Conservation (phyloP, 2,797 vertebrate genomes). For the Tarsius wallacei region DNA sequence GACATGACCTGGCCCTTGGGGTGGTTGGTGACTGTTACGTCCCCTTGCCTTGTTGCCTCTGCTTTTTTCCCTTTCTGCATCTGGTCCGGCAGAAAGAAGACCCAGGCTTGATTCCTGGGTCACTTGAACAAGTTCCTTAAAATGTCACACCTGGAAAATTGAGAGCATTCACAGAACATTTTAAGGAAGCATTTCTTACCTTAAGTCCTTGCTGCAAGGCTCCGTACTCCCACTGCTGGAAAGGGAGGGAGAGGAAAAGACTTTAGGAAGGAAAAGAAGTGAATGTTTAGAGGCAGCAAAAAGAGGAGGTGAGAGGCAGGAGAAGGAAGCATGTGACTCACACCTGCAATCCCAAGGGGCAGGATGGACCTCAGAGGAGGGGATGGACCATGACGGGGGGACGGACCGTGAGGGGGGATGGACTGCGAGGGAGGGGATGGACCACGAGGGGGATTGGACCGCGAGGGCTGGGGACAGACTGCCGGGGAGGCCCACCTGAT, state of each 20-base stretch:
- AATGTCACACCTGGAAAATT: background rate
- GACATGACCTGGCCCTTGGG: background rate
- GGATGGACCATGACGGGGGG: too few species aligned
- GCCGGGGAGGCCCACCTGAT: background rate
- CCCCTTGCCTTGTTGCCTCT: background rate
- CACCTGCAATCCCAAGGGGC: background rate
- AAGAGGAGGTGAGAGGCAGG: background rate
- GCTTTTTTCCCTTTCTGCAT: background rate
- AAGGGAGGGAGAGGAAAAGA: background rate
- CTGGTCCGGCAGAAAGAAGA: background rate
- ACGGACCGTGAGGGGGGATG: too few species aligned
- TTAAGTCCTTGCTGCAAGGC: background rate
- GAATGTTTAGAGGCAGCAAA: background rate
- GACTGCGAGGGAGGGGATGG: too few species aligned
- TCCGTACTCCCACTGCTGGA: background rate
- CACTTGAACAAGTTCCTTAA: background rate
- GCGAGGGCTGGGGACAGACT: too few species aligned
- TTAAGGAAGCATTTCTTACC: background rate
- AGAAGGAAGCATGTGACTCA: background rate
- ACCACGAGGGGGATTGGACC: too few species aligned
- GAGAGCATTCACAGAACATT: background rate
- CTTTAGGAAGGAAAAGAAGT: background rate
- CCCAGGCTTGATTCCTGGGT: background rate
- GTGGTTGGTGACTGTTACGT: background rate
- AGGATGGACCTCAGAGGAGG: background rate